These are phyloP conservation scores for Anneissia japonica DNA, from an alignment of 35 echinoderm and acorn worm genomes.

Conservation along the genomic window DNA sequence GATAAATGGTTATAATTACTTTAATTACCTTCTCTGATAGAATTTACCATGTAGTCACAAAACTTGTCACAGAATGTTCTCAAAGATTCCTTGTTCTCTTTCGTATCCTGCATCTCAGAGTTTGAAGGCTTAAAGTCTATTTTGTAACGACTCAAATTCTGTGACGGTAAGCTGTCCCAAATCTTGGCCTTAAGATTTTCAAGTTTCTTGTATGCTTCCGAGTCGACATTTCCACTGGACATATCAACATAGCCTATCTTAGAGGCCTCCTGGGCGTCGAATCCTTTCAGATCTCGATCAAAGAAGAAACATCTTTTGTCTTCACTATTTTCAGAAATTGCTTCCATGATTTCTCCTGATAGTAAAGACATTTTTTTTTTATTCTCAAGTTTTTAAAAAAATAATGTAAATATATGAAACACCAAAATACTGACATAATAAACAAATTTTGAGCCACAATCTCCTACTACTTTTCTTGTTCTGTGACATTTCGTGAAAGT, in stretches of 20 bases:
- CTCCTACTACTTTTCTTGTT: too few relatives aligned
- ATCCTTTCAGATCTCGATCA: constrained; percentile 20
- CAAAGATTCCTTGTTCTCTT: constrained; percentile 47
- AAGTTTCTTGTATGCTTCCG: constrained; percentile 50
- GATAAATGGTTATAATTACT: background rate
- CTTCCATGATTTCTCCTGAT: constrained; percentile 56
- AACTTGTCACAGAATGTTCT: constrained; percentile 64
- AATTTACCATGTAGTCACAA: constrained; percentile 70
- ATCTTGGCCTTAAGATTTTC: constrained; percentile 35
- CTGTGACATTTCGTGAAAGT: too few relatives aligned
- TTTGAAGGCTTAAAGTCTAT: constrained; percentile 36
- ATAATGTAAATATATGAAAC: too few relatives aligned
- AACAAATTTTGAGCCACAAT: too few relatives aligned
- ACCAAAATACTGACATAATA: background rate
- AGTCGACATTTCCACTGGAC: constrained; percentile 12
- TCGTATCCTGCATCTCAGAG: constrained; percentile 45
- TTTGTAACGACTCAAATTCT: constrained; percentile 40
- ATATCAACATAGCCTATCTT: constrained; percentile 42
- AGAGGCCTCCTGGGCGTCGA: background rate
- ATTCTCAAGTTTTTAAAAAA: too few relatives aligned
- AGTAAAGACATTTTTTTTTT: background rate
- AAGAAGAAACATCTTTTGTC: constrained; percentile 45
- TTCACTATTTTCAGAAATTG: constrained; percentile 30
- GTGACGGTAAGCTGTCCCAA: background rate
- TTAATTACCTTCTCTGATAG: constrained; percentile 54